Evolutionary conservation across 1,140 invertebrate species (phyloP).

Genomic region (Platyscapa corneri): DNA sequence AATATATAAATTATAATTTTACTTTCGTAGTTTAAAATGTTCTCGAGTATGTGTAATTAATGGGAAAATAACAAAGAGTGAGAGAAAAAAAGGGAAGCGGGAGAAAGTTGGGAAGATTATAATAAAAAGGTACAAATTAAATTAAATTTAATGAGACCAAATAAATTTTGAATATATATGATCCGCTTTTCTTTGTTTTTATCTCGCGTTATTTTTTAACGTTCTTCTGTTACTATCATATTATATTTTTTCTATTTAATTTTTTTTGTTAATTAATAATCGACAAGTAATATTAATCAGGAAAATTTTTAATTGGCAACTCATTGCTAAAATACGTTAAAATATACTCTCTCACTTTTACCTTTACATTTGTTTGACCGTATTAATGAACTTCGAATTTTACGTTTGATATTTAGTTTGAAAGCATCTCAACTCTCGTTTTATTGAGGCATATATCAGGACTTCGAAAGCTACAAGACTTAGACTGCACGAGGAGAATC

Average conservation of each 20-base stretch:
- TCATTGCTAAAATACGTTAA: not conserved
- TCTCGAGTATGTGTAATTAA: not conserved
- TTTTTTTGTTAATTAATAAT: not conserved
- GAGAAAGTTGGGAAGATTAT: too few species aligned
- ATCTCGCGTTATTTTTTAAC: not conserved
- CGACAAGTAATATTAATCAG: conserved; percentile 10
- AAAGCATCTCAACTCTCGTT: conserved; percentile 6
- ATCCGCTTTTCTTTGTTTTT: not conserved
- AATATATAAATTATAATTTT: too few species aligned
- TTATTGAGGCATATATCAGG: conserved; percentile 50
- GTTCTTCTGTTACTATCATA: not conserved
- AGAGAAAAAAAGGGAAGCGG: too few species aligned
- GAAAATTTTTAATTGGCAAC: conserved; percentile 25
- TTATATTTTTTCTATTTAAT: not conserved
- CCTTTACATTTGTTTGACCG: not conserved
- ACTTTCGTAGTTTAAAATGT: too few species aligned
- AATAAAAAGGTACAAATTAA: too few species aligned
- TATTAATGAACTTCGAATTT: conserved; percentile 35
- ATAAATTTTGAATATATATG: too few species aligned
- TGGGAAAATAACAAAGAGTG: too few species aligned
- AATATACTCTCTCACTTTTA: not conserved
- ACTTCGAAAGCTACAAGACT: conserved; percentile 15
- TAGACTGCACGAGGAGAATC: not conserved
- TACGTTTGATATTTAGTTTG: conserved; percentile 39
- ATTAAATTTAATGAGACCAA: too few species aligned